phyloP scores from a whole-genome alignment of 2,113 vertebrate genomes.

The Myotis davidii region DNA sequence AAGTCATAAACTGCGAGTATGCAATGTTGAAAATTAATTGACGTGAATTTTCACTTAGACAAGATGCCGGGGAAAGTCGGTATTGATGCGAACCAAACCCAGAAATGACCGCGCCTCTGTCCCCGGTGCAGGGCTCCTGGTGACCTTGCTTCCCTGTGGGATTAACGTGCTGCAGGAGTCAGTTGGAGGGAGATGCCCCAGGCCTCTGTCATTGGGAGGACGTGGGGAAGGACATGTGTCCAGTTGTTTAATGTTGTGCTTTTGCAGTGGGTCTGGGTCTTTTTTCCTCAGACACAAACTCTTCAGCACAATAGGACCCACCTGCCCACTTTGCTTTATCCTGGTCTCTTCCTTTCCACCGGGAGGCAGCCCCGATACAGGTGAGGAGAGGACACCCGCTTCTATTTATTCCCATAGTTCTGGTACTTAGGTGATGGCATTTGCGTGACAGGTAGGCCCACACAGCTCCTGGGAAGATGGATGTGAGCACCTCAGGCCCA shows the following conservation, averaged over 20 bases:
- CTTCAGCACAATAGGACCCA: background rate
- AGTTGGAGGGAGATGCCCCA: background rate
- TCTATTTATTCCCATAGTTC: background rate
- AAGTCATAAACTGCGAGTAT: background rate
- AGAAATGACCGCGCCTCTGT: background rate
- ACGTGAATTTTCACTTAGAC: background rate
- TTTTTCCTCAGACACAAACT: background rate
- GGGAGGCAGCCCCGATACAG: background rate
- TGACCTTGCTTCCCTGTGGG: background rate
- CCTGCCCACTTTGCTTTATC: background rate
- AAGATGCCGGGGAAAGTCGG: background rate
- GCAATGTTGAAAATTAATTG: background rate
- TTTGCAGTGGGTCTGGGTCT: background rate
- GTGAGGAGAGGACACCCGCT: background rate
- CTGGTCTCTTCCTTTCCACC: background rate
- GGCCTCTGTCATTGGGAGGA: background rate
- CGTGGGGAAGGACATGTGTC: background rate
- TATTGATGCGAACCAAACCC: background rate
- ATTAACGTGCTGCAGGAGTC: background rate
- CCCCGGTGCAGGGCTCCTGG: rapidly evolving
- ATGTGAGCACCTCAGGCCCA: background rate
- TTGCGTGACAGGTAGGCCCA: too few species aligned
- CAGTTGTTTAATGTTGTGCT: background rate
- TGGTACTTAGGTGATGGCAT: background rate
- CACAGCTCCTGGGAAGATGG: background rate